Evolutionary conservation across 2,888 invertebrate genomes (phyloP).

Genomic region (Thereva unica): DNA sequence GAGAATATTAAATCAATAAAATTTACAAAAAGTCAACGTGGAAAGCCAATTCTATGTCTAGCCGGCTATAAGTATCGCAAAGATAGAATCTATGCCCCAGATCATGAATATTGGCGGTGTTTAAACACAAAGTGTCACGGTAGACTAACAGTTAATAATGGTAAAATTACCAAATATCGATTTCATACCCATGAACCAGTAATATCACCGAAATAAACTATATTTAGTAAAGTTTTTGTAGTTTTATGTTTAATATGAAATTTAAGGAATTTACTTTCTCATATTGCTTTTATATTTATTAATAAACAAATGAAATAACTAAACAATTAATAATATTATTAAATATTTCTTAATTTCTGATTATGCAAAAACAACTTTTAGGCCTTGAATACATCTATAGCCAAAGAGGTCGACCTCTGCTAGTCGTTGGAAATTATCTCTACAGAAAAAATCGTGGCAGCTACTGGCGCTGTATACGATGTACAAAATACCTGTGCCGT

Average conservation of each 20-base stretch:
- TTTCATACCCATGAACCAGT: constrained; percentile 44
- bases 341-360: too few relatives aligned
- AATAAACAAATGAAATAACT: background rate
- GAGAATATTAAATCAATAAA: constrained; percentile 19
- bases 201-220: constrained; percentile 32
- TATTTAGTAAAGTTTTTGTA: background rate
- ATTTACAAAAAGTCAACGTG: constrained; percentile 45
- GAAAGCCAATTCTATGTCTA: constrained; percentile 44
- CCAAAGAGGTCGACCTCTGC: constrained; percentile 50
- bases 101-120: constrained; percentile 46
- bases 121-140: constrained; percentile 44
- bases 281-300: background rate
- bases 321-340: background rate
- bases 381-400: constrained; percentile 50
- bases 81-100: constrained; percentile 41
- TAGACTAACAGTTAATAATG: constrained; percentile 44
- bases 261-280: background rate
- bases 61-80: constrained; percentile 43
- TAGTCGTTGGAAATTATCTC: constrained; percentile 49
- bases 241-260: constrained; percentile 4
- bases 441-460: constrained; percentile 50
- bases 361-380: constrained; percentile 37
- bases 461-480: constrained; percentile 52
- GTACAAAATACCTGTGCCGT: constrained; percentile 49
- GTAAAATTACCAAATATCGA: constrained; percentile 44